Conservation (phyloP, 2,113 vertebrate genomes). For the Sceloporus undulatus region DNA sequence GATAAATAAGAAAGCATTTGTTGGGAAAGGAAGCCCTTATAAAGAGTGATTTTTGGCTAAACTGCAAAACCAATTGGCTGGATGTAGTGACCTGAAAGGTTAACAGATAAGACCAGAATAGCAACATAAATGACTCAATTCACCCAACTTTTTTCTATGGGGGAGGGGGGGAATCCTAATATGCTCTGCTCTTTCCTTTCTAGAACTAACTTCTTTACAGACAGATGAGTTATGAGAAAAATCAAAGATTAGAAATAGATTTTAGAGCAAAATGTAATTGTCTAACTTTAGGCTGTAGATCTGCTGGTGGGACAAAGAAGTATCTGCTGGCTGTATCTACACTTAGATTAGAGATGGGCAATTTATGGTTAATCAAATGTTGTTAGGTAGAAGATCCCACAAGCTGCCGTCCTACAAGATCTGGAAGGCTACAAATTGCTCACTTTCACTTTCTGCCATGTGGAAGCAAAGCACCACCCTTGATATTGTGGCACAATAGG, state of each 20-base stretch:
- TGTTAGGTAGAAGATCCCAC: too few relatives aligned
- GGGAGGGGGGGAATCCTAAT: background rate
- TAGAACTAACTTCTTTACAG: background rate
- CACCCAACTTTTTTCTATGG: background rate
- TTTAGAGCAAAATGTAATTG: background rate
- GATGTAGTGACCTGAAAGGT: conserved; percentile 14
- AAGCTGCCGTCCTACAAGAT: too few relatives aligned
- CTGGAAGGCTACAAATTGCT: too few relatives aligned
- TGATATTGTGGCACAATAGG: too few relatives aligned
- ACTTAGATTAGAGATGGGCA: too few relatives aligned
- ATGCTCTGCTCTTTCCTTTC: background rate
- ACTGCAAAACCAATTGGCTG: conserved; percentile 33
- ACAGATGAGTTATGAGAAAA: background rate
- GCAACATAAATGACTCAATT: background rate
- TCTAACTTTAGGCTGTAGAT: background rate
- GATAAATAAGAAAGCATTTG: conserved; percentile 26
- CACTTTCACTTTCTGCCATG: too few relatives aligned
- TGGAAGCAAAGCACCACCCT: too few relatives aligned
- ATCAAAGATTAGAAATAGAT: background rate
- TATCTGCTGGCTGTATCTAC: background rate
- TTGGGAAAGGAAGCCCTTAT: conserved; percentile 11
- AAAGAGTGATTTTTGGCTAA: conserved; percentile 50
- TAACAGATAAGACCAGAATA: background rate
- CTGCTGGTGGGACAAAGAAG: too few relatives aligned
- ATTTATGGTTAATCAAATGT: too few relatives aligned